Evolutionary conservation across 2,113 vertebrate genomes (phyloP), one percentile per base, ranked within the genome.

Genomic region (Falcunculus frontatus): DNA sequence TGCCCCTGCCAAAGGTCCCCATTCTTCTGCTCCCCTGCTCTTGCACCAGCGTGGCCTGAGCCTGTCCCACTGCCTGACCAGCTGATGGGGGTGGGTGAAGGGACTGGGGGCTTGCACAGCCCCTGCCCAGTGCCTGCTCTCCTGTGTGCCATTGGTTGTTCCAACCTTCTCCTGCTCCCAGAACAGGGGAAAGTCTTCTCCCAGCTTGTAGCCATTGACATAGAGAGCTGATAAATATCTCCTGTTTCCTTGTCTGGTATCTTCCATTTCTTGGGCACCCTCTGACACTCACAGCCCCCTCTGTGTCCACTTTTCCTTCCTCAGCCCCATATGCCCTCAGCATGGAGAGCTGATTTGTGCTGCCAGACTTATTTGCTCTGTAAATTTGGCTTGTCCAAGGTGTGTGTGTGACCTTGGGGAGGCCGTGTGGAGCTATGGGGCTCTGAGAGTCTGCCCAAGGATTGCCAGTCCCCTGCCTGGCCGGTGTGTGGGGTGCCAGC

Each of bases 301-400:
- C 17, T 4, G 7, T 44, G 39, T 20, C 47, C 63, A 4, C 15
- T 17, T 56, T 26, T 32, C 69, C 37, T 37, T 50, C 44, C 44
- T 17, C 74, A 50, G 21, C 29, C 20, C 52, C 47, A 33, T 16
- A 0, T 65, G 41, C 16, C 53, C 4, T 6, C 41, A 76, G 64
- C 49, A 32, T 30, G 33, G 53, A 35, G 41, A 22, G 35, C 21
- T 0, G 2, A 16, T 47, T 46, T 0, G 0, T 72, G 47, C 65
- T 86, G 42, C 50, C 2, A 0, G 30, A n/a, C 21, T 20, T 26
- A 2, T 60, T 62, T 65, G 27, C 37, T 81, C 47, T 26, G 11
- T 46, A 37, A 72, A 69, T 30, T 10, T 33, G 49, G 49, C 49
- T 64, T 52, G 39, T 78, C 22, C 29, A 16, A 72, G 46, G 25